Percentiles rank a stretch among this genome's conserved stretches.
Conservation (phyloP, 2,797 vertebrate genomes). For the Ctenosaura bakeri region DNA sequence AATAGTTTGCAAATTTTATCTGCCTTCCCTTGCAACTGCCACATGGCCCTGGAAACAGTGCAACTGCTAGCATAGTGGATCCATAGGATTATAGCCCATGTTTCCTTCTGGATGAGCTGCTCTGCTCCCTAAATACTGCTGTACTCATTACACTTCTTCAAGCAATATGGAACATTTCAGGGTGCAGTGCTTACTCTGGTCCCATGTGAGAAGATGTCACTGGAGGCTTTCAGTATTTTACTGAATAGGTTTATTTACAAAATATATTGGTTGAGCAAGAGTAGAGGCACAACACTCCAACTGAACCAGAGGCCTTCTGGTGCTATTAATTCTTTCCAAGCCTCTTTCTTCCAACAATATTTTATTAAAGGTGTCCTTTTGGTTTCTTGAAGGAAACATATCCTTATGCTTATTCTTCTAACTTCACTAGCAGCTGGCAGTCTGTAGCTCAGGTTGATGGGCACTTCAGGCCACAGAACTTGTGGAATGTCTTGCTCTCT, state of each 20-base stretch:
- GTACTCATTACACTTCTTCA: neutral
- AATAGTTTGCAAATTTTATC: too few species aligned
- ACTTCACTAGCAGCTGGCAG: neutral
- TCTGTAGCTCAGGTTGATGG: neutral
- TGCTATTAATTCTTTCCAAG: neutral
- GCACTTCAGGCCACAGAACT: neutral
- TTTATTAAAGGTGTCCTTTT: neutral
- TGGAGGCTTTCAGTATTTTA: neutral
- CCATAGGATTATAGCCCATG: too few species aligned
- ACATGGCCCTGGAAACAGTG: too few species aligned
- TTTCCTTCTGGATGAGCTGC: neutral
- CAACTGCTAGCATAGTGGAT: too few species aligned
- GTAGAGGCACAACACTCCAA: neutral
- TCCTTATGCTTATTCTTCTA: neutral
- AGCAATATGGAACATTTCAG: neutral
- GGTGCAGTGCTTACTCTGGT: neutral
- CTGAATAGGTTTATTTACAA: neutral
- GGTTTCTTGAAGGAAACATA: neutral
- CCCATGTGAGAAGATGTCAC: neutral
- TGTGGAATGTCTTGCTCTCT: neutral
- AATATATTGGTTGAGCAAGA: neutral
- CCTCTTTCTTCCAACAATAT: too few species aligned
- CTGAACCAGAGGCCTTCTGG: neutral
- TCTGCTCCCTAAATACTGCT: neutral
- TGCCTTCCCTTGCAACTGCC: too few species aligned